Base-by-base conservation (phyloP, 1,140 invertebrate species). In the Pantala flavescens region DNA sequence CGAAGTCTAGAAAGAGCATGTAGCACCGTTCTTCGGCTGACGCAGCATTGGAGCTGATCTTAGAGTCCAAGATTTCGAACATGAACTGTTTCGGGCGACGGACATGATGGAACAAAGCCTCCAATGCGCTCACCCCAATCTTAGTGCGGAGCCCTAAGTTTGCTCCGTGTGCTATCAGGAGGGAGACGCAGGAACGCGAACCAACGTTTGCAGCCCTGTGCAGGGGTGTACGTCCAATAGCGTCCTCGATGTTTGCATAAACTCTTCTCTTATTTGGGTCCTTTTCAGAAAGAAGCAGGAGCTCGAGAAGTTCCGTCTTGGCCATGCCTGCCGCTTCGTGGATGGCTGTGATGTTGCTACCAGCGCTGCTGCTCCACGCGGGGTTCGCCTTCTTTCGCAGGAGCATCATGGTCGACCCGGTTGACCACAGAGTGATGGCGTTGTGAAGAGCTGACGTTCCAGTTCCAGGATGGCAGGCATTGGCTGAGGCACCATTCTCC, bases 391-490 rank as follows among this genome's bases (percentile, higher is more conserved):
- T 84, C 24, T 82, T 80, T 3, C 80, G 76, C 21, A 87, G 74
- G 16, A 86, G 78, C 42, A 78, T 79, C 71, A 82, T 79, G 10
- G 83, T 81, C 76, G 84, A 84, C 14, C 81, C 80, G 1, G 80
- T 76, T 49, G 84, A 83, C 9, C 83, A 81, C 16, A 78, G 77
- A 75, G 78, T 82, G 74, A 82, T 84, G 28, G 86, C 84, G 75
- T 85, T 79, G 77, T 86, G 84, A 63, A 87, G 79, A 70, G 85
- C 82, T 9, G 85, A 85, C 23, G 76, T 78, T 16, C 78, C 76
- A 42, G 80, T 79, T 23, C 78, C 76, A 7, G 77, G 76, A 42
- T 79, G 77, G 43, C 77, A 73, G 21, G 75, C 78, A 72, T 79
- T 80, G 19, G 79, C 77, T 24, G 78, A 63, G 70, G 79, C 79